Conservation (phyloP, 1,140 invertebrate species). For the Drosophila rhopaloa region DNA sequence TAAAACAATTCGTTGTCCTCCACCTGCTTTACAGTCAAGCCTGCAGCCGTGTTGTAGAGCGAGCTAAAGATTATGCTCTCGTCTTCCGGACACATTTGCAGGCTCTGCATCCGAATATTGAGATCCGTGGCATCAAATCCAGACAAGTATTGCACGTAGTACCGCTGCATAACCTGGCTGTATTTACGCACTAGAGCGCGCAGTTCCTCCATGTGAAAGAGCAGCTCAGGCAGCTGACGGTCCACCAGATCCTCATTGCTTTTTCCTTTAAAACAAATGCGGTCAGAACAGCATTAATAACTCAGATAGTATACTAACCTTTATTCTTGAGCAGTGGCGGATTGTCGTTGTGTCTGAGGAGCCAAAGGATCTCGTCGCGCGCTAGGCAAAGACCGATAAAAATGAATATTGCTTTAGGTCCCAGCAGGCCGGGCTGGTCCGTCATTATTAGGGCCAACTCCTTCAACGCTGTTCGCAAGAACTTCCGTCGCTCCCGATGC, state of each 20-base stretch:
- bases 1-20: constrained; percentile 99
- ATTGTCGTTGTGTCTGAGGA: constrained; percentile 98
- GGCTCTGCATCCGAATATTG: constrained; percentile 95
- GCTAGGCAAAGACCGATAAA: constrained; percentile 98
- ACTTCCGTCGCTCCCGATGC: constrained; percentile 98
- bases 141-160: constrained; percentile 98
- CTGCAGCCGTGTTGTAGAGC: constrained; percentile 95
- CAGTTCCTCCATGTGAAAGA: constrained; percentile 99
- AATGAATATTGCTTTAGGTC: constrained; percentile 98
- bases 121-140: constrained; percentile 97
- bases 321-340: constrained; percentile 93
- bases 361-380: constrained; percentile 98
- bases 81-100: constrained; percentile 95
- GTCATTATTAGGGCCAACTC: constrained; percentile 97
- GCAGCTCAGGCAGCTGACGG: constrained; percentile 96
- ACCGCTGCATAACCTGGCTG: constrained; percentile 98
- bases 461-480: constrained; percentile 96
- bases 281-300: not conserved
- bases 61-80: constrained; percentile 97
- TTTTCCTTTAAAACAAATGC: constrained; percentile 85
- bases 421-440: constrained; percentile 98
- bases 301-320: constrained; percentile 82
- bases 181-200: constrained; percentile 96
- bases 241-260: constrained; percentile 95
- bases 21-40: constrained; percentile 96